Percentiles rank a stretch among this genome's conserved stretches.
These are phyloP conservation scores for Conomelus anceps DNA, from an alignment of 2,888 invertebrate genomes.

Conservation along the genomic window DNA sequence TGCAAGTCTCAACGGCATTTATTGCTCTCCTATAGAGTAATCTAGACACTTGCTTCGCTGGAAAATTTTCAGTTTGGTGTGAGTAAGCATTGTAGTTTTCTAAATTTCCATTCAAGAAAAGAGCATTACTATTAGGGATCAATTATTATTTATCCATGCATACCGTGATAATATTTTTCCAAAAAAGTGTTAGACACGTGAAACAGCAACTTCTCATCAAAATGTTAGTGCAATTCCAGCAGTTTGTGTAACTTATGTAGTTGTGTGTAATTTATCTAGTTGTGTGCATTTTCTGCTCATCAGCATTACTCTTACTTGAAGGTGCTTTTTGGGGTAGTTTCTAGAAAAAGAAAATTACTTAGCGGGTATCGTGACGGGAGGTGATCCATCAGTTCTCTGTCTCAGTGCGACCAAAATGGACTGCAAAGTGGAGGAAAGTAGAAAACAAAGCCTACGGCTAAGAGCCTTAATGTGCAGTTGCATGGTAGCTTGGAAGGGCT, in stretches of 20 bases:
- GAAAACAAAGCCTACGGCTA: neutral
- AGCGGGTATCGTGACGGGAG: neutral
- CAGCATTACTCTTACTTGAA: neutral
- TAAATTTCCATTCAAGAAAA: too few species aligned
- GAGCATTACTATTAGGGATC: too few species aligned
- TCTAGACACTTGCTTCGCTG: too few species aligned
- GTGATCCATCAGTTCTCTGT: neutral
- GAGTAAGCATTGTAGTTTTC: too few species aligned
- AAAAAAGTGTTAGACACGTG: neutral
- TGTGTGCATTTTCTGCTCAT: neutral
- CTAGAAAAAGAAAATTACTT: neutral
- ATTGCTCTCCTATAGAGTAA: too few species aligned
- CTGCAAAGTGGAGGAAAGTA: neutral
- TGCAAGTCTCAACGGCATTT: too few species aligned
- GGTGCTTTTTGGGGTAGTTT: neutral
- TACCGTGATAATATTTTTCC: neutral
- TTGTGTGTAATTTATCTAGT: neutral
- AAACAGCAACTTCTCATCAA: neutral
- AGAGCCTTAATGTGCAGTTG: neutral
- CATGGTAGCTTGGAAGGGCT: neutral
- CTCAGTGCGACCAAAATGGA: neutral
- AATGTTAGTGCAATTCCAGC: too few species aligned
- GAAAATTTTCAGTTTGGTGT: too few species aligned
- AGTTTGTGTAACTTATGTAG: neutral
- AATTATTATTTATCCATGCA: too few species aligned